Evolutionary conservation across 2,888 invertebrate species (phyloP), one percentile per base, ranked within the genome.

Genomic region (Spodoptera littoralis): DNA sequence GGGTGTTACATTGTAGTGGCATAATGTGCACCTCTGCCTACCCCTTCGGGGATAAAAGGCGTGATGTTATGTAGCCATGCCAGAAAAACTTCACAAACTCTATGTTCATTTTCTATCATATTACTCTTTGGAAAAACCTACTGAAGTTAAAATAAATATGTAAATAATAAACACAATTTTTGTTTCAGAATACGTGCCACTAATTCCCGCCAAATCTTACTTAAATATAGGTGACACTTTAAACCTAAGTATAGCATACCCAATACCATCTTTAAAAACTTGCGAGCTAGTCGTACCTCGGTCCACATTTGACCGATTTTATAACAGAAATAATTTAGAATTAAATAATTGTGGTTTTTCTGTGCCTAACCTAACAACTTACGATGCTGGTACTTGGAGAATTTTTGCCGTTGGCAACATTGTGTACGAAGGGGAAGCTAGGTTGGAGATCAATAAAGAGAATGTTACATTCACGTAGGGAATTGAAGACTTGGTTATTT

Each of bases 331-430:
- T 8, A 57, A 59, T 5, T 65, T 80, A 22, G 70, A 88, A 4
- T 63, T 79, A 54, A 76, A 80, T 11, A 77, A 61, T 6, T 94
- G 94, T 62, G 87, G 84, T 0, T 94, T 86, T 49, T 59, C 79
- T 0, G 62, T 94, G 6, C 80, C 78, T 0, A 91, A 93, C 61
- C 67, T 93, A 0, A 91, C 89, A 0, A 64, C 46, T 13, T 49
- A 69, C 0, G 93, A 94, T 47, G 70, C 72, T 9, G 94, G 93
- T 0, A 0, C 61, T 0, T 94, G 93, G 93, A 79, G n/a, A 2
- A 87, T 94, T 3, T 71, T 83, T 0, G 94, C 85, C 0, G 86
- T 93, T 0, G 93, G 92, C 0, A 84, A 73, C 24, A 88, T 93
- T 4, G 83, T 90, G 0, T 91, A 90, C 22, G 70, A 78, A 61